Evolutionary conservation across 2,888 invertebrate species (phyloP).

Genomic region (Biston stratarius): DNA sequence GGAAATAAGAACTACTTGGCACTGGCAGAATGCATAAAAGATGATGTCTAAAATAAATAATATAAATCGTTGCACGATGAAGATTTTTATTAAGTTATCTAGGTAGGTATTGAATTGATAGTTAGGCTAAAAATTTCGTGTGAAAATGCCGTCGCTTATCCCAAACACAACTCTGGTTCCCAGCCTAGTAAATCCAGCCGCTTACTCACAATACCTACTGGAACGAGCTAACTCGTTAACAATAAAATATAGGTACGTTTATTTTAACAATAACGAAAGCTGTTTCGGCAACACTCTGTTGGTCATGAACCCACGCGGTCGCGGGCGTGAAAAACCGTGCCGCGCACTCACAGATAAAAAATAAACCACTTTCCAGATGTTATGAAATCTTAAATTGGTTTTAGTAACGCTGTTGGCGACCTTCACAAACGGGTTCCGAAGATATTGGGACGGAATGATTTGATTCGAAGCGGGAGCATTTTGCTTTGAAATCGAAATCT

Average conservation of each 20-base stretch:
- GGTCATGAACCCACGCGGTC: slow-evolving; percentile 54
- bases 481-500: slow-evolving; percentile 18
- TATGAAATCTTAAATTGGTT: slow-evolving; percentile 42
- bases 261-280: slow-evolving; percentile 50
- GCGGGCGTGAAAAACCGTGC: slow-evolving; percentile 27
- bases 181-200: background rate
- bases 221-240: slow-evolving; percentile 33
- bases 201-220: slow-evolving; percentile 20
- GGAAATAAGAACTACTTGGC: too few species aligned
- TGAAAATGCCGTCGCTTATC: slow-evolving; percentile 3
- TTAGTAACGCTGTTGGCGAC: slow-evolving; percentile 35
- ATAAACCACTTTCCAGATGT: slow-evolving; percentile 39
- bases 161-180: slow-evolving; percentile 11
- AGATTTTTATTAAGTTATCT: background rate
- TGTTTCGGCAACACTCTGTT: slow-evolving; percentile 38
- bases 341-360: slow-evolving; percentile 31
- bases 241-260: slow-evolving; percentile 40
- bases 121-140: background rate
- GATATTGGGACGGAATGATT: slow-evolving; percentile 32
- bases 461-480: slow-evolving; percentile 22
- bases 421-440: slow-evolving; percentile 36
- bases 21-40: too few species aligned
- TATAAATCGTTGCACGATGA: too few species aligned
- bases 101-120: background rate
- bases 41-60: too few species aligned